Evolutionary conservation across 1,140 invertebrate species (phyloP).

Genomic region (Drosophila burlai): DNA sequence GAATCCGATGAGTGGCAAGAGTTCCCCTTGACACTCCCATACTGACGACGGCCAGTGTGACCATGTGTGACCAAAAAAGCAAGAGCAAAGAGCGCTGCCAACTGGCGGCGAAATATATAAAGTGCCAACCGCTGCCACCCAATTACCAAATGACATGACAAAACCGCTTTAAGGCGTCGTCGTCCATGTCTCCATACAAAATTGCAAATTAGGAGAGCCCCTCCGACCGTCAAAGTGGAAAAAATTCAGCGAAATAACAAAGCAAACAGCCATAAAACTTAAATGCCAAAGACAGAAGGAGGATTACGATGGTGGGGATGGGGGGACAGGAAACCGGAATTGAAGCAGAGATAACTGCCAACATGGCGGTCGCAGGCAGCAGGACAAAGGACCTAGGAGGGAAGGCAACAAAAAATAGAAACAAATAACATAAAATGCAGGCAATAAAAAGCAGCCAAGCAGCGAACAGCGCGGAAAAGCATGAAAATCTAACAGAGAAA

Average conservation of each 20-base stretch:
- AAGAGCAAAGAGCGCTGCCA: slow-evolving; percentile 50
- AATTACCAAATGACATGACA: slow-evolving; percentile 85
- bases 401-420: slow-evolving; percentile 41
- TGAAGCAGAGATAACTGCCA: slow-evolving; percentile 70
- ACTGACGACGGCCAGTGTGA: slow-evolving; percentile 43
- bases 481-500: slow-evolving; percentile 51
- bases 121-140: slow-evolving; percentile 85
- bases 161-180: slow-evolving; percentile 83
- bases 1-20: slow-evolving; percentile 36
- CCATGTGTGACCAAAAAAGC: slow-evolving; percentile 43
- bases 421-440: slow-evolving; percentile 74
- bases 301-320: slow-evolving; percentile 18
- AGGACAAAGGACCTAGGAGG: slow-evolving; percentile 10
- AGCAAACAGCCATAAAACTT: slow-evolving; percentile 75
- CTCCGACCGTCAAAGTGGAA: slow-evolving; percentile 52
- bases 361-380: slow-evolving; percentile 38
- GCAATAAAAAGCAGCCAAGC: slow-evolving; percentile 78
- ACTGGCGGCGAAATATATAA: slow-evolving; percentile 76
- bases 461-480: slow-evolving; percentile 63
- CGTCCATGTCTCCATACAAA: slow-evolving; percentile 68
- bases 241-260: slow-evolving; percentile 50
- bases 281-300: slow-evolving; percentile 48
- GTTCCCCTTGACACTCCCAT: slow-evolving; percentile 12
- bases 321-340: slow-evolving; percentile 34
- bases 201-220: slow-evolving; percentile 83